Percentiles rank a stretch among this genome's conserved stretches.
Evolutionary conservation across 2,113 vertebrate species (phyloP).

Genomic region (Crotalus horridus): DNA sequence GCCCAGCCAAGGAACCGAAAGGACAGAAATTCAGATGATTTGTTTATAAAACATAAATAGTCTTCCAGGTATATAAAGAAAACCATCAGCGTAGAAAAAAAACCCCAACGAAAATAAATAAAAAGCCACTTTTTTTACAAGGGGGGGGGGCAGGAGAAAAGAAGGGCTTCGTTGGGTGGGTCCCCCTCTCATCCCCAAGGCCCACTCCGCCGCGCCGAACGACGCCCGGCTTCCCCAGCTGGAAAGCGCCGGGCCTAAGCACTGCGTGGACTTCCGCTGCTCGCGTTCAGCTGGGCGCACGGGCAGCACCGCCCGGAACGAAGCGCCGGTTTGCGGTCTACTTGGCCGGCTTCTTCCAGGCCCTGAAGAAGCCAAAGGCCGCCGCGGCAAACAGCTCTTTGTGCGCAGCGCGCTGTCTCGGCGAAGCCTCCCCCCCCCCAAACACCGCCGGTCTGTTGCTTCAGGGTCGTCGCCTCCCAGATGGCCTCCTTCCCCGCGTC

Average conservation of each 20-base stretch:
- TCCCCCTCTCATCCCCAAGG: not conserved
- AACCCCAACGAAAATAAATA: not conserved
- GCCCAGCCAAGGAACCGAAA: not conserved
- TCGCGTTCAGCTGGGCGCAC: not conserved
- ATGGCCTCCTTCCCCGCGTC: not conserved
- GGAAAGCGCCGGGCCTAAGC: not conserved
- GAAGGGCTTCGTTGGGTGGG: not conserved
- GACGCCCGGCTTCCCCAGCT: not conserved
- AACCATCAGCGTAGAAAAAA: not conserved
- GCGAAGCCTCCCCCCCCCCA: too few relatives aligned
- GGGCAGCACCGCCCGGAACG: not conserved
- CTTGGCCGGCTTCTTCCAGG: not conserved
- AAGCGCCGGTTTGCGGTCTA: not conserved
- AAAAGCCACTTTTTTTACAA: not conserved
- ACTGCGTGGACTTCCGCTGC: not conserved
- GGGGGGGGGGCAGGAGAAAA: not conserved
- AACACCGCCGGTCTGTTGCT: too few relatives aligned
- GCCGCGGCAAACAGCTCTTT: not conserved
- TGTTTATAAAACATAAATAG: slow-evolving; percentile 8
- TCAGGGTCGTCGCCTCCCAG: not conserved
- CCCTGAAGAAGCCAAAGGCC: not conserved
- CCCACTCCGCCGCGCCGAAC: not conserved
- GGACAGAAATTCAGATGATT: not conserved
- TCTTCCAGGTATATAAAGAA: not conserved
- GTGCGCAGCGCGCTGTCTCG: too few relatives aligned